A percentile compares a stretch with the other conserved stretches of the same genome.
phyloP scores from a whole-genome alignment of 1,140 invertebrate species.

The Nephila pilipes region DNA sequence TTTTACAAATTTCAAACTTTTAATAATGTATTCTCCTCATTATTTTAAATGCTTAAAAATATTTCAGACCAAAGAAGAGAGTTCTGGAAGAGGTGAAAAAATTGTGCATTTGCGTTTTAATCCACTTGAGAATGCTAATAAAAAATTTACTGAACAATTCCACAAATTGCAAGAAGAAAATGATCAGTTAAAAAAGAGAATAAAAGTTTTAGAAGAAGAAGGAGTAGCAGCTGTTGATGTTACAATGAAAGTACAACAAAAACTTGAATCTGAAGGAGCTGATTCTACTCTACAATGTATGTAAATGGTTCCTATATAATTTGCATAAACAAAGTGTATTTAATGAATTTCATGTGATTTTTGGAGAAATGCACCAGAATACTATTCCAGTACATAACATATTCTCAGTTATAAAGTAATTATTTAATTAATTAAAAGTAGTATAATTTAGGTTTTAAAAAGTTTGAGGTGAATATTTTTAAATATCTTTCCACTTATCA shows the following conservation, averaged over 20 bases:
- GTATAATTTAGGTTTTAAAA: no score
- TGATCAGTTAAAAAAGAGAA: constrained; percentile 83
- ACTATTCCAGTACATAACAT: no score
- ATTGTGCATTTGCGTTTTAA: constrained; percentile 87
- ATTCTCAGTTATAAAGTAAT: no score
- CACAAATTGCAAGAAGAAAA: constrained; percentile 88
- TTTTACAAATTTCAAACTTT: neutral
- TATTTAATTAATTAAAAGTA: no score
- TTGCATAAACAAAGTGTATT: no score
- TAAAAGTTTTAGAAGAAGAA: constrained; percentile 80
- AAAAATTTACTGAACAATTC: constrained; percentile 86
- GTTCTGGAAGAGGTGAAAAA: constrained; percentile 67
- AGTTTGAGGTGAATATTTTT: no score
- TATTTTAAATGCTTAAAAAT: no score
- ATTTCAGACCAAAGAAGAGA: neutral
- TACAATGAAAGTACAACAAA: constrained; percentile 82
- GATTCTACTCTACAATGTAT: constrained; percentile 53
- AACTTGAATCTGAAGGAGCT: constrained; percentile 79
- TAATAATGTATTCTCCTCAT: neutral
- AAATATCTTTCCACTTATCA: neutral
- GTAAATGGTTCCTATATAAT: neutral
- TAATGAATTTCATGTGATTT: no score
- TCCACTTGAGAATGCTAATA: constrained; percentile 87
- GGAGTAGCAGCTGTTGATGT: constrained; percentile 79
- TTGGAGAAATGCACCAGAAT: no score